These are phyloP conservation scores for Falco peregrinus DNA, from an alignment of 2,797 vertebrate genomes.

Conservation along the genomic window DNA sequence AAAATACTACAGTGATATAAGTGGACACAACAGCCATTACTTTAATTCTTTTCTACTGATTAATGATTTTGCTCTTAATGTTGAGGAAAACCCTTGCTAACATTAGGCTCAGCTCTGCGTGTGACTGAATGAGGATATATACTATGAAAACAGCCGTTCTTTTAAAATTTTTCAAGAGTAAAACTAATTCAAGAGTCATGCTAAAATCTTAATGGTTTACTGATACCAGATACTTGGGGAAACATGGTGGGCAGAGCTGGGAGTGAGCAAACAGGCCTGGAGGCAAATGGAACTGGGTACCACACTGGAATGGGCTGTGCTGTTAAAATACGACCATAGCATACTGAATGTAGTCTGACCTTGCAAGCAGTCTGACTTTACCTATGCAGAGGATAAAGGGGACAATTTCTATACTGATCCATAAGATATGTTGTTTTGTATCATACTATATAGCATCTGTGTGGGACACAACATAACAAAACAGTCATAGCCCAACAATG, in stretches of 20 bases:
- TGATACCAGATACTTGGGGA: fast-evolving
- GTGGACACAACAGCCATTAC: not conserved
- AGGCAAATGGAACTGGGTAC: not conserved
- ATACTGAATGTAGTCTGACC: fast-evolving
- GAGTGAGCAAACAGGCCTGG: not conserved
- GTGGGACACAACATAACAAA: not conserved
- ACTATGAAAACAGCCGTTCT: not conserved
- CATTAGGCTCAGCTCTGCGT: not conserved
- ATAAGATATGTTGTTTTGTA: not conserved
- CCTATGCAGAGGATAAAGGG: not conserved
- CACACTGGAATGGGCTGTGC: not conserved
- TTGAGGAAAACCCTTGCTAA: not conserved
- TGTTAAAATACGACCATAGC: not conserved
- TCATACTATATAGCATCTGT: not conserved
- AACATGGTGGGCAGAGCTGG: not conserved
- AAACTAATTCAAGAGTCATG: not conserved
- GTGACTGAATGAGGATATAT: not conserved
- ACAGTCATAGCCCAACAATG: not conserved
- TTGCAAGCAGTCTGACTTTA: not conserved
- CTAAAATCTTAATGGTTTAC: not conserved
- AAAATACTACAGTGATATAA: not conserved
- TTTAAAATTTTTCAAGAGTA: not conserved
- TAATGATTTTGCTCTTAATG: not conserved
- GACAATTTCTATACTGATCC: not conserved
- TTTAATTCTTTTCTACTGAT: not conserved